Conservation (phyloP, 2,888 invertebrate species). For the Cataglyphis albicans region DNA sequence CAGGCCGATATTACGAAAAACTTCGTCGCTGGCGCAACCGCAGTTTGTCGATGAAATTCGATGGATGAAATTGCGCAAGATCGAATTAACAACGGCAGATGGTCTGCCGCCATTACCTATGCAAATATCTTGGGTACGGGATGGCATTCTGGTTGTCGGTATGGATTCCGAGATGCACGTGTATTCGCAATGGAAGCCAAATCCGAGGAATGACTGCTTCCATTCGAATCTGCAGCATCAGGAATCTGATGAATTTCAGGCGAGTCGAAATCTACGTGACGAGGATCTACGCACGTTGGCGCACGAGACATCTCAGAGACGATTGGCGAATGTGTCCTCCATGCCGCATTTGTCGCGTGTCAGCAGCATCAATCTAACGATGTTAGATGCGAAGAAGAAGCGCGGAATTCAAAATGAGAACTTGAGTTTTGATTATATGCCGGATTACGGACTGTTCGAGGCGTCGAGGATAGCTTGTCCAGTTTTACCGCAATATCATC, state of each 20-base stretch:
- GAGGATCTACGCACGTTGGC: constrained; percentile 90
- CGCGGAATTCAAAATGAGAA: constrained; percentile 86
- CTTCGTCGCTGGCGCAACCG: constrained; percentile 96
- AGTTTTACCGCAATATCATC: constrained; percentile 99
- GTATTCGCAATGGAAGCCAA: constrained; percentile 98
- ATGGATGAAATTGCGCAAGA: constrained; percentile 98
- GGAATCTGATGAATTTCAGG: constrained; percentile 91
- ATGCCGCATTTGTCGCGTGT: constrained; percentile 94
- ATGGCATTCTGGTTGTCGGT: constrained; percentile 98
- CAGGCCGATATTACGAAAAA: constrained; percentile 94
- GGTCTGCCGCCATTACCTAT: constrained; percentile 98
- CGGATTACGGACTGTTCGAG: constrained; percentile 97
- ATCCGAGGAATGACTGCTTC: constrained; percentile 85
- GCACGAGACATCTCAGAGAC: constrained; percentile 89
- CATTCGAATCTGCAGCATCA: constrained; percentile 85
- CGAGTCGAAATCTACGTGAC: constrained; percentile 91
- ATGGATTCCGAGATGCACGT: constrained; percentile 99
- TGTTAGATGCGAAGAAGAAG: constrained; percentile 91
- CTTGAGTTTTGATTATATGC: constrained; percentile 92
- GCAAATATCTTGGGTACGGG: constrained; percentile 99
- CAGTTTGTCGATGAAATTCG: constrained; percentile 96
- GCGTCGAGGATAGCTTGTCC: constrained; percentile 99
- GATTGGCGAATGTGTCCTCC: constrained; percentile 91
- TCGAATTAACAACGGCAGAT: constrained; percentile 97
- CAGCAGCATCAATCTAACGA: constrained; percentile 93